phyloP scores from a whole-genome alignment of 2,113 vertebrate genomes.

The Macroglossus sobrinus region DNA sequence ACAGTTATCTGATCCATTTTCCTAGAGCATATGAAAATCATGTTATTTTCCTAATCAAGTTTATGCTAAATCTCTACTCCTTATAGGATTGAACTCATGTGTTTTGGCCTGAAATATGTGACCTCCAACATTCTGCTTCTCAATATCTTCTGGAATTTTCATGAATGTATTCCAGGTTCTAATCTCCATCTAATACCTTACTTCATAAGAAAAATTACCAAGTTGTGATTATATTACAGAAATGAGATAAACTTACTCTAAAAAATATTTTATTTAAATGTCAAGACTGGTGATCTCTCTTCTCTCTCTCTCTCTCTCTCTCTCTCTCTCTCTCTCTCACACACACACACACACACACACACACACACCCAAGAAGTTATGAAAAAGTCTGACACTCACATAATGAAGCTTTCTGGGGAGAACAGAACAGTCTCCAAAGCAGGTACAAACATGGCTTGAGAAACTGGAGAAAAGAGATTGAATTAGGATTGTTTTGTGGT shows the following conservation, averaged over 20 bases:
- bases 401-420: not conserved
- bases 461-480: not conserved
- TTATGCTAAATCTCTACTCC: not conserved
- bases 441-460: not conserved
- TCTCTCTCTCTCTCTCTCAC: no score
- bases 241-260: not conserved
- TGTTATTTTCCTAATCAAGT: not conserved
- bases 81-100: not conserved
- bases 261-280: not conserved
- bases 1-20: not conserved
- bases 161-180: not conserved
- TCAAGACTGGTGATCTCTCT: not conserved
- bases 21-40: not conserved
- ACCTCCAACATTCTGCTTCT: not conserved
- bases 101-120: not conserved
- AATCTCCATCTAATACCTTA: not conserved
- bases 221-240: not conserved
- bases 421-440: not conserved
- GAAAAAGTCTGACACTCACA: not conserved
- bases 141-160: not conserved
- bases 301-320: no score
- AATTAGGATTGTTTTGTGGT: not conserved
- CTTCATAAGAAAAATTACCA: not conserved
- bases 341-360: not conserved
- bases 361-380: not conserved